Percentiles rank a stretch among this genome's conserved stretches.
Evolutionary conservation across 2,888 invertebrate species (phyloP).

Genomic region (Drosophila tripunctata): DNA sequence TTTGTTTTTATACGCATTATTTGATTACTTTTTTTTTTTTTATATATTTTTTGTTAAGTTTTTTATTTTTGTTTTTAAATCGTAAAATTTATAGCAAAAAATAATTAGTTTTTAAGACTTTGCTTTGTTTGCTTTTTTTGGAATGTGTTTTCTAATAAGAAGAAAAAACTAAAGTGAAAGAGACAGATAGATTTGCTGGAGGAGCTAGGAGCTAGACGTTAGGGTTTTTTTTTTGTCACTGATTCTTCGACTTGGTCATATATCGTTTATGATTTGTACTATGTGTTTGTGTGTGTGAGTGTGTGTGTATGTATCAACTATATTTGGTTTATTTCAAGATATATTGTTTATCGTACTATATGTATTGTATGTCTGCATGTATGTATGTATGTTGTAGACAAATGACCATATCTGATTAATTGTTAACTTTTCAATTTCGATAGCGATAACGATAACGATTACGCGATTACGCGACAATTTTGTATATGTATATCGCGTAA

Average conservation of each 20-base stretch:
- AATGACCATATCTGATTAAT: too few species aligned
- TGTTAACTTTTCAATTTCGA: conserved; percentile 20
- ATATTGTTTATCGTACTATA: conserved; percentile 11
- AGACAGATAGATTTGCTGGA: conserved; percentile 11
- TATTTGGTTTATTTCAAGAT: conserved; percentile 71
- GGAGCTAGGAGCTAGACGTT: background rate
- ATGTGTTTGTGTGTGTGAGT: conserved; percentile 28
- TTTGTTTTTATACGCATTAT: conserved; percentile 78
- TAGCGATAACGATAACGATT: conserved; percentile 4
- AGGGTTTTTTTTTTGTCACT: background rate
- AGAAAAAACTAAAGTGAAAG: conserved; percentile 39
- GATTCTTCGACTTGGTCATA: conserved; percentile 32
- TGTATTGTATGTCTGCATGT: conserved; percentile 29
- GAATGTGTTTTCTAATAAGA: conserved; percentile 75
- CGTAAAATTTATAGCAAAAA: conserved; percentile 29
- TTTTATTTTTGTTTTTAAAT: conserved; percentile 44
- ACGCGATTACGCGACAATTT: conserved; percentile 6
- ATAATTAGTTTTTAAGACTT: conserved; percentile 72
- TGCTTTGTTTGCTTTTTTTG: conserved; percentile 79
- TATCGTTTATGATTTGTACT: conserved; percentile 66
- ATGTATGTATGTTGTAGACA: conserved; percentile 19
- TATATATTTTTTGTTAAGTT: conserved; percentile 16
- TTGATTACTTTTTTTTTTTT: conserved; percentile 58
- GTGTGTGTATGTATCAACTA: conserved; percentile 54
- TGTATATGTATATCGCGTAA: conserved; percentile 32